Percentiles rank a stretch among this genome's conserved stretches.
phyloP scores from a whole-genome alignment of 1,140 invertebrate species.

The Diachasmimorpha longicaudata region DNA sequence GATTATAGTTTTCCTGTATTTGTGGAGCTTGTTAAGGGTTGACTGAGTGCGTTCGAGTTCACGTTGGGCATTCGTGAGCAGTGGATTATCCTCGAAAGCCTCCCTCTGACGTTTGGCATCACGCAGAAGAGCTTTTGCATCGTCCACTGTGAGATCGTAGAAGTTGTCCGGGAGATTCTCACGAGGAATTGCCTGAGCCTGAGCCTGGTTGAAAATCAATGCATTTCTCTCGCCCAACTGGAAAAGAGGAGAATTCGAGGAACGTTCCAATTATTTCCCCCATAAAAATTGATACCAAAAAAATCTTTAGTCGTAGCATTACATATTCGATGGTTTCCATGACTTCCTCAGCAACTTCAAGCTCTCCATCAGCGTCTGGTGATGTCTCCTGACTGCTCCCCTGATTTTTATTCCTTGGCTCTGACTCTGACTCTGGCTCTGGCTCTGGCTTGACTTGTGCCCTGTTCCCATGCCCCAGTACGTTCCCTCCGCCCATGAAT shows the following conservation, averaged over 20 bases:
- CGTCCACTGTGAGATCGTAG: constrained; percentile 80
- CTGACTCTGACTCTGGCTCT: not conserved
- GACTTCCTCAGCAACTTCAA: constrained; percentile 46
- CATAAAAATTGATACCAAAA: no score
- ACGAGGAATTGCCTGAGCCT: constrained; percentile 59
- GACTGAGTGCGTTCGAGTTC: constrained; percentile 68
- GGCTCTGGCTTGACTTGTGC: not conserved
- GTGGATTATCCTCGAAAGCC: constrained; percentile 69
- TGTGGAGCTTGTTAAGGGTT: constrained; percentile 66
- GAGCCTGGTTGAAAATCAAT: constrained; percentile 71
- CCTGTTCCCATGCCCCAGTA: not conserved
- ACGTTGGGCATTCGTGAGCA: constrained; percentile 71
- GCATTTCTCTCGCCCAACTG: constrained; percentile 74
- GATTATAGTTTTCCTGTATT: constrained; percentile 77
- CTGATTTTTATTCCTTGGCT: constrained; percentile 38
- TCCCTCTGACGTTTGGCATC: constrained; percentile 71
- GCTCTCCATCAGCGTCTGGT: constrained; percentile 31
- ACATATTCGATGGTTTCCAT: constrained; percentile 19
- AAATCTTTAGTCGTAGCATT: no score
- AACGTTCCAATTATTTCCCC: not conserved
- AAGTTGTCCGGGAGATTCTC: constrained; percentile 82
- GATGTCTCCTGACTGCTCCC: constrained; percentile 8
- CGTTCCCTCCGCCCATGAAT: not conserved
- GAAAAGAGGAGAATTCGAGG: constrained; percentile 8
- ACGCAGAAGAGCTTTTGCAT: constrained; percentile 74